Conservation (phyloP, 30 jellyfish, hydroid and myxozoan species). For the Hydractinia symbiolongicarpus region DNA sequence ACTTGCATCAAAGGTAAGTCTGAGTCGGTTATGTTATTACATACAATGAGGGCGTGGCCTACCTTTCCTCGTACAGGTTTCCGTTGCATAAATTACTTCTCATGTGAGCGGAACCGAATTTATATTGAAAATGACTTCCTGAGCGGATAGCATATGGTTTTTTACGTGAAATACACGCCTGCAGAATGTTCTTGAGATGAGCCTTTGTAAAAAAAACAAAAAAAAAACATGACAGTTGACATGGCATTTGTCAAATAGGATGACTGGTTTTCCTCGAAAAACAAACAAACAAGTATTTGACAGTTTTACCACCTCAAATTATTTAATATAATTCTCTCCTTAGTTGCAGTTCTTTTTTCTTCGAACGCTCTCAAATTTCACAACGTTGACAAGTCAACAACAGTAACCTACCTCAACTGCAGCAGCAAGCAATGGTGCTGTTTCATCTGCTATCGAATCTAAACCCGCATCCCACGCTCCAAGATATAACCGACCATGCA, state of each 20-base stretch:
- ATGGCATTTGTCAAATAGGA: too few relatives aligned
- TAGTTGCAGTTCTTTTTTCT: too few relatives aligned
- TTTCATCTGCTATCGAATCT: conserved; percentile 61
- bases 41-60: not conserved
- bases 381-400: not conserved
- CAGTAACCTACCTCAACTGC: conserved; percentile 60
- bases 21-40: not conserved
- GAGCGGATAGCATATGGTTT: conserved; percentile 40
- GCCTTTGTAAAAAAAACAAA: conserved; percentile 34
- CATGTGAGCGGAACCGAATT: conserved; percentile 41
- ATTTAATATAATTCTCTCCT: too few relatives aligned
- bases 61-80: conserved; percentile 4
- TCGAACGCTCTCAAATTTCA: too few relatives aligned
- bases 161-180: conserved; percentile 71
- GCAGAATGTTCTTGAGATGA: conserved; percentile 54
- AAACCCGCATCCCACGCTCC: conserved; percentile 92
- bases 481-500: conserved; percentile 78
- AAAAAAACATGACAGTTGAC: not conserved
- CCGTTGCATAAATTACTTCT: not conserved
- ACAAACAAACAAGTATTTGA: too few relatives aligned
- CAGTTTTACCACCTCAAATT: too few relatives aligned
- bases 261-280: too few relatives aligned
- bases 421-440: conserved; percentile 57
- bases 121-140: conserved; percentile 49
- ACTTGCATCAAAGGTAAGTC: too few relatives aligned